phyloP scores from a whole-genome alignment of 2,113 vertebrate genomes.

The Numenius arquata region DNA sequence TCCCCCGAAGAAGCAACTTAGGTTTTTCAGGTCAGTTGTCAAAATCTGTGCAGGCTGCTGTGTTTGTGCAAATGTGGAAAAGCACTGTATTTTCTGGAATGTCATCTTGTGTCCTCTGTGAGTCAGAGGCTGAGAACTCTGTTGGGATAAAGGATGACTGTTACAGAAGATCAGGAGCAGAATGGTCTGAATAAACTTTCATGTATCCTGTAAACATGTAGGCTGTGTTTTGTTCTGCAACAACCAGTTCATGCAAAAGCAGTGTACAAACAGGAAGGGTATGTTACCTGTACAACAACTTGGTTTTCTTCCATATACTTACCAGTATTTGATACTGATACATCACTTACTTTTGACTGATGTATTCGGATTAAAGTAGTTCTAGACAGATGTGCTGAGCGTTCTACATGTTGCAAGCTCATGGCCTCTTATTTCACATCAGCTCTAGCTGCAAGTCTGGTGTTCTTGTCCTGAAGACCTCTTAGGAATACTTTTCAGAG shows the following conservation, averaged over 20 bases:
- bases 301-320: background rate
- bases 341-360: background rate
- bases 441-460: background rate
- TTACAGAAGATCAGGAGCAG: background rate
- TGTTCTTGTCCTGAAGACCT: background rate
- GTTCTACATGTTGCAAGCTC: background rate
- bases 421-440: background rate
- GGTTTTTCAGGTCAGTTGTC: background rate
- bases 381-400: background rate
- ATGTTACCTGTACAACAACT: background rate
- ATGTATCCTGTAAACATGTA: background rate
- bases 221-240: background rate
- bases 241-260: background rate
- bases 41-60: background rate
- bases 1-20: background rate
- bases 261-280: background rate
- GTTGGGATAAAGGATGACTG: background rate
- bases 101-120: background rate
- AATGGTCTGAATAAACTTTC: background rate
- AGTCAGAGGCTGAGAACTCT: background rate
- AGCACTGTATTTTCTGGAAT: background rate
- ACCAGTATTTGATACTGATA: rapidly evolving
- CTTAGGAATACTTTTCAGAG: background rate
- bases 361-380: rapidly evolving
- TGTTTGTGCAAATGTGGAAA: background rate